Percentiles rank a stretch among this genome's conserved stretches.
Evolutionary conservation across 2,113 vertebrate species (phyloP).

Genomic region (Hyaena hyaena): DNA sequence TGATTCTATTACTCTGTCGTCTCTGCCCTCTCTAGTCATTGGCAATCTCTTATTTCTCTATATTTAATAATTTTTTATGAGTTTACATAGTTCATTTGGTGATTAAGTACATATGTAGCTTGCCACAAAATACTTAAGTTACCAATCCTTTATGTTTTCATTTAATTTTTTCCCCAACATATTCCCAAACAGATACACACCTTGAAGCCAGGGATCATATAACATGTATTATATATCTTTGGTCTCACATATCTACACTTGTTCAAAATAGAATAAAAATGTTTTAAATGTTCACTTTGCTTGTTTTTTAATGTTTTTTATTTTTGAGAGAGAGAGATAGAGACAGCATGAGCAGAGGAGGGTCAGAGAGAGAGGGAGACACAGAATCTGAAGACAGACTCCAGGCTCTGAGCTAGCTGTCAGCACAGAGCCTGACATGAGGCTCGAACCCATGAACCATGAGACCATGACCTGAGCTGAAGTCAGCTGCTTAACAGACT

Average conservation of each 20-base stretch:
- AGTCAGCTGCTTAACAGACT: too few species aligned
- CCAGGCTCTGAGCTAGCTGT: too few species aligned
- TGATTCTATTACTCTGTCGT: neutral
- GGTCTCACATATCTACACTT: neutral
- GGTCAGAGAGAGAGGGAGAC: too few species aligned
- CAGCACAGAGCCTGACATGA: too few species aligned
- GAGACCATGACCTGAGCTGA: too few species aligned
- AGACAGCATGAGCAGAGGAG: too few species aligned
- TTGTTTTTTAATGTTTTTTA: too few species aligned
- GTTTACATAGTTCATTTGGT: neutral
- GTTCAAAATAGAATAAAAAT: slow-evolving; percentile 10
- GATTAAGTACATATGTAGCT: neutral
- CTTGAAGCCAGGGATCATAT: neutral
- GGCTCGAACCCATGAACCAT: too few species aligned
- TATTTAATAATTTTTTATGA: neutral
- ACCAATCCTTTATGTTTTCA: neutral
- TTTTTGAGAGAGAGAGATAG: too few species aligned
- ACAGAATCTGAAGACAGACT: too few species aligned
- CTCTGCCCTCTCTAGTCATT: neutral
- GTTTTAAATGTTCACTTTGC: neutral
- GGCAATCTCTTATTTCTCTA: neutral
- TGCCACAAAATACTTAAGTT: neutral
- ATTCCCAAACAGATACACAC: neutral
- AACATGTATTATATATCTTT: neutral
- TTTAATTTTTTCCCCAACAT: neutral